Conservation (phyloP, 2,113 vertebrate genomes). For the Oreochromis niloticus region DNA sequence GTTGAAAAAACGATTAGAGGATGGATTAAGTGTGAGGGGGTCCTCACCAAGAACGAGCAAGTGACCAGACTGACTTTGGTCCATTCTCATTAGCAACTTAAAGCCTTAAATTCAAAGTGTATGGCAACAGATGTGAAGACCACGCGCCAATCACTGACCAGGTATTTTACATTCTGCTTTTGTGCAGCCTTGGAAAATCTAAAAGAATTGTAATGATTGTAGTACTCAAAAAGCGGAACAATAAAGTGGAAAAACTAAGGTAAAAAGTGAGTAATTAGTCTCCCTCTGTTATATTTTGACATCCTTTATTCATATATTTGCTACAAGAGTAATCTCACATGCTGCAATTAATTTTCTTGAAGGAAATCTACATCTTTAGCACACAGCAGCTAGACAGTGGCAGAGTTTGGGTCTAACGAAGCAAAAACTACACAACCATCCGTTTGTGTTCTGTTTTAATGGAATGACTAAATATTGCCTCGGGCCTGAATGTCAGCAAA, state of each 20-base stretch:
- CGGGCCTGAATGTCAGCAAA: constrained; percentile 48
- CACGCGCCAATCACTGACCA: background rate
- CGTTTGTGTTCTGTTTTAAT: constrained; percentile 66
- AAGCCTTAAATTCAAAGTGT: background rate
- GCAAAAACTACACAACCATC: constrained; percentile 44
- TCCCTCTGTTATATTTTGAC: background rate
- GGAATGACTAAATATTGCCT: constrained; percentile 65
- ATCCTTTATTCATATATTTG: constrained; percentile 18
- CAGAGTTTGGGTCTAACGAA: constrained; percentile 48
- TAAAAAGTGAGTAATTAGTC: constrained; percentile 13
- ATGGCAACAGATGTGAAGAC: background rate
- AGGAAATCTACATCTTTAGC: background rate
- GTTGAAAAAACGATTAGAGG: background rate
- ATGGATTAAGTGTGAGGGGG: background rate
- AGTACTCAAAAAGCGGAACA: background rate
- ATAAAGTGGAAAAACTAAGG: background rate
- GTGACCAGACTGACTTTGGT: background rate
- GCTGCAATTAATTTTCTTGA: constrained; percentile 16
- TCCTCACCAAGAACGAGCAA: background rate
- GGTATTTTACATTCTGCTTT: background rate
- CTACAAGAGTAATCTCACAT: background rate
- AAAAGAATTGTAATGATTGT: background rate
- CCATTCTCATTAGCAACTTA: no score
- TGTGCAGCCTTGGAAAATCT: background rate
- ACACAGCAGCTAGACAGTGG: background rate